These are phyloP conservation scores for Trichosurus vulpecula DNA, from an alignment of 2,797 vertebrate genomes.

Conservation along the genomic window DNA sequence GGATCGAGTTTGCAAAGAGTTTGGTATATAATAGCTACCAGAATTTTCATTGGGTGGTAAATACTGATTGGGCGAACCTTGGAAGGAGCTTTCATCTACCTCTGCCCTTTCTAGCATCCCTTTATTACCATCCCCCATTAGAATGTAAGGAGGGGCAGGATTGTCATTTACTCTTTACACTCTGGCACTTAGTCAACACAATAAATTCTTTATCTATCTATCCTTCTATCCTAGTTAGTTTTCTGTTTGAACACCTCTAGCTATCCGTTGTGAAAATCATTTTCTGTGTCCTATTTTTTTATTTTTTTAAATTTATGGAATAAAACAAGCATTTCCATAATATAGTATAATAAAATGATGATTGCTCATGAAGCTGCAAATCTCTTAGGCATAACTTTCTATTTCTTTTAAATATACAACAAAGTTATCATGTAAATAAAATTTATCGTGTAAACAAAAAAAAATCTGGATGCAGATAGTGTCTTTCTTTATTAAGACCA, in stretches of 20 bases:
- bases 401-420: background rate
- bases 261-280: background rate
- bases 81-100: background rate
- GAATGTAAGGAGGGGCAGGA: background rate
- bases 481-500: background rate
- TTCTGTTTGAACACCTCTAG: background rate
- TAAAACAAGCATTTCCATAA: background rate
- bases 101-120: background rate
- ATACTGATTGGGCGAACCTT: background rate
- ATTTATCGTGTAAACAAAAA: too few relatives aligned
- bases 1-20: constrained; percentile 77
- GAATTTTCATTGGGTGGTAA: background rate
- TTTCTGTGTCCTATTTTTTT: background rate
- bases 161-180: background rate
- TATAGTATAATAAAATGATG: background rate
- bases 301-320: background rate
- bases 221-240: background rate
- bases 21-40: background rate
- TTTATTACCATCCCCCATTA: background rate
- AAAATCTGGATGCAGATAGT: background rate
- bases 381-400: background rate
- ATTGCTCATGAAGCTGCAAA: background rate
- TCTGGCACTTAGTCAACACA: background rate
- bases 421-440: too few relatives aligned
- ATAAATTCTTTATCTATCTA: background rate